A percentile compares a stretch with the other conserved stretches of the same genome.
Conservation (phyloP, 2,888 invertebrate species). For the Chalcosyrphus nemorum region DNA sequence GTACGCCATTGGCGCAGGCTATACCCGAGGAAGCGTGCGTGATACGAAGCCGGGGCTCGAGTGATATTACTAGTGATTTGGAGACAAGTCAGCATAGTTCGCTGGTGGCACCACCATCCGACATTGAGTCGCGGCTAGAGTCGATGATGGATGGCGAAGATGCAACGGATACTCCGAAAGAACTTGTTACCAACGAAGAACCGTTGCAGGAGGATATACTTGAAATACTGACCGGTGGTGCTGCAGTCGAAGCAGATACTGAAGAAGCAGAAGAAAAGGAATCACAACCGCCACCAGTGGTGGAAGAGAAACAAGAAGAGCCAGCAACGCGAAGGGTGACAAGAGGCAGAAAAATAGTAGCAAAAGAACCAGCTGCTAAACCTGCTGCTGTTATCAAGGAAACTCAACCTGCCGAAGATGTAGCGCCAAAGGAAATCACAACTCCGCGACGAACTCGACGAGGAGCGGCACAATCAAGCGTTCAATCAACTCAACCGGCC, state of each 20-base stretch:
- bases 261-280: too few species aligned
- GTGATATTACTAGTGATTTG: slow-evolving; percentile 81
- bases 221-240: slow-evolving; percentile 78
- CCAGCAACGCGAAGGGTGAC: slow-evolving; percentile 74
- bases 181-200: slow-evolving; percentile 74
- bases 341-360: slow-evolving; percentile 75
- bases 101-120: slow-evolving; percentile 81
- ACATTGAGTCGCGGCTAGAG: slow-evolving; percentile 80
- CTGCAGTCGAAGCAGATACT: slow-evolving; percentile 8
- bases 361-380: slow-evolving; percentile 43
- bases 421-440: slow-evolving; percentile 23
- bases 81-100: slow-evolving; percentile 82
- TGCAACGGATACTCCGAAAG: slow-evolving; percentile 75
- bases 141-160: slow-evolving; percentile 80
- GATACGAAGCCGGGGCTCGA: slow-evolving; percentile 81
- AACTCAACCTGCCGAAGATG: slow-evolving; percentile 15
- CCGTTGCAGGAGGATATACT: slow-evolving; percentile 80
- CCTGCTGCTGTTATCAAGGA: neutral
- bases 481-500: slow-evolving; percentile 1
- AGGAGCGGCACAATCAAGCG: too few species aligned
- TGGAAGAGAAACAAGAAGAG: slow-evolving; percentile 43
- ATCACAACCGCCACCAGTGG: too few species aligned
- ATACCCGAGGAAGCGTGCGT: slow-evolving; percentile 81
- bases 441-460: slow-evolving; percentile 52
- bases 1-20: slow-evolving; percentile 79